Conservation (phyloP, 2,113 vertebrate genomes). For the Myrmecobius fasciatus region DNA sequence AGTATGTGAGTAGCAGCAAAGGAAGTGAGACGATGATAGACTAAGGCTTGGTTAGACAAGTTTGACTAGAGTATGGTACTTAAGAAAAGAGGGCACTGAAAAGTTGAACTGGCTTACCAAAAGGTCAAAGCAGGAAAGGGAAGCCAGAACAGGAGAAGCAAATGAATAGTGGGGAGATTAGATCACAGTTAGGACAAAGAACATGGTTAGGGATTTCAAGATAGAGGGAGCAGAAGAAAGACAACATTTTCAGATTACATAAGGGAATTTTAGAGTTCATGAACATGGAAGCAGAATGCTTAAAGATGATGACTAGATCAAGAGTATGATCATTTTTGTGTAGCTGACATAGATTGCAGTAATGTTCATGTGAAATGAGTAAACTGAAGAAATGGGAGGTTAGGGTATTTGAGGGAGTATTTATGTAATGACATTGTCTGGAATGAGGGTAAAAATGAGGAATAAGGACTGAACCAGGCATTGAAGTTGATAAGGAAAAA, state of each 20-base stretch:
- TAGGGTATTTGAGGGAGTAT: neutral
- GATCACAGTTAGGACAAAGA: neutral
- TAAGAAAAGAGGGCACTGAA: neutral
- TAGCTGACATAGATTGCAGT: neutral
- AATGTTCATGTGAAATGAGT: neutral
- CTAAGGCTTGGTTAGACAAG: neutral
- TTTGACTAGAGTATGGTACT: neutral
- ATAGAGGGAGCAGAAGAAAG: neutral
- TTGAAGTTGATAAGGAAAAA: neutral
- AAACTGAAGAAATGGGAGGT: neutral
- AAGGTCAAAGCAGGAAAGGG: neutral
- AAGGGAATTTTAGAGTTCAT: neutral
- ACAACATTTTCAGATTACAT: neutral
- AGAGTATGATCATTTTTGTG: neutral
- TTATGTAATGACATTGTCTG: neutral
- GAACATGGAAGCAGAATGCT: neutral
- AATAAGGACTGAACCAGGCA: neutral
- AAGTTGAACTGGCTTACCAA: neutral
- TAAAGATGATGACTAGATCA: neutral
- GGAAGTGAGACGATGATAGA: too few relatives aligned
- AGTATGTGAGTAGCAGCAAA: too few relatives aligned
- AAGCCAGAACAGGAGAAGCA: neutral
- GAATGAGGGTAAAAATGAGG: neutral
- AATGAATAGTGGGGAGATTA: neutral
- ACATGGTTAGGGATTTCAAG: neutral